Evolutionary conservation across 2,888 invertebrate genomes (phyloP).

Genomic region (Boloria selene): DNA sequence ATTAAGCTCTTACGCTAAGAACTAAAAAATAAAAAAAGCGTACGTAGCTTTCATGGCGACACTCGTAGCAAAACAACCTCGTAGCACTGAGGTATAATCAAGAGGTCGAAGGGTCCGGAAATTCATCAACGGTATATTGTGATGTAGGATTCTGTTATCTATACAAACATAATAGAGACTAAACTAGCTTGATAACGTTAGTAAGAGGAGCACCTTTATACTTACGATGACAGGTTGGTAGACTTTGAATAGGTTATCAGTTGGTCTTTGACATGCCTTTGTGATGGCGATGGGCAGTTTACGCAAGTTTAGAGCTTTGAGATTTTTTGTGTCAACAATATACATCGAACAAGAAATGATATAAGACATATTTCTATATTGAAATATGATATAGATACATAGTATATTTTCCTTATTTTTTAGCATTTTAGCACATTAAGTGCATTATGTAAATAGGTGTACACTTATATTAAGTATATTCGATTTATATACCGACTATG

Average conservation of each 20-base stretch:
- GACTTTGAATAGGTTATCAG: constrained; percentile 5
- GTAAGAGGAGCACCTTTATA: constrained; percentile 22
- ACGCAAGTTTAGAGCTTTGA: too few species aligned
- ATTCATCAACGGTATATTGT: constrained; percentile 28
- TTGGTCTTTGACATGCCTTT: background rate
- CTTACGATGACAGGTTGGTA: constrained; percentile 5
- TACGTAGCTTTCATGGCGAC: background rate
- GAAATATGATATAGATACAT: too few species aligned
- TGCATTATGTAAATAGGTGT: too few species aligned
- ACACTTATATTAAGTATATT: too few species aligned
- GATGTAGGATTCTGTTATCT: constrained; percentile 20
- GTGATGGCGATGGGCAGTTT: background rate
- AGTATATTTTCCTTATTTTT: too few species aligned
- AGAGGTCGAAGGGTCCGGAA: constrained; percentile 33
- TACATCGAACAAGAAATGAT: too few species aligned
- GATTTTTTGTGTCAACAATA: too few species aligned
- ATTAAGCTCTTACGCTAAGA: too few species aligned
- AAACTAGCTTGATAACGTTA: constrained; percentile 15
- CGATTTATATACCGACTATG: too few species aligned
- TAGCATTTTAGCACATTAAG: too few species aligned
- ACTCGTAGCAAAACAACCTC: constrained; percentile 15
- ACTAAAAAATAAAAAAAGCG: too few species aligned
- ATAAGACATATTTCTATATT: too few species aligned
- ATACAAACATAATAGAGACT: constrained; percentile 20
- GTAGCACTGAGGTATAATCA: constrained; percentile 30